Base-by-base conservation (phyloP, 2,113 vertebrate species). In the Xyrauchen texanus region DNA sequence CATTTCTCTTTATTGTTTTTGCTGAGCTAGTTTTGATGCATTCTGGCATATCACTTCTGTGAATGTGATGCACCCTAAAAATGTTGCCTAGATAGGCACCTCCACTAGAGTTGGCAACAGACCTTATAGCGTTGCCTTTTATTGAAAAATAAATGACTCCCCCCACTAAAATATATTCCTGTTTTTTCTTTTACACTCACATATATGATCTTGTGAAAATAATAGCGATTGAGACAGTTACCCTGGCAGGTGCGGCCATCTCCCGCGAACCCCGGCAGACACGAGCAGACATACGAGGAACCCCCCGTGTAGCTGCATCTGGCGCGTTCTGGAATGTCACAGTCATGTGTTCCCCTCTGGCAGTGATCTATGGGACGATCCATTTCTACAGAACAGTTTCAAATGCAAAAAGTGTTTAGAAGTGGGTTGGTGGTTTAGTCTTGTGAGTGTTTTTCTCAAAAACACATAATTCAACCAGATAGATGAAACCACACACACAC, bases 241-340 rank as follows among this genome's bases (percentile, higher is more conserved):
- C 96, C 96, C 21, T 84, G 88, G 84, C 96, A 98, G 75, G 78
- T 83, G 1, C 62, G 93, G 4, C 96, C 96, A 0, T 97, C 91
- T 34, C 96, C 96, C 0, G 77, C 83, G 78, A 94, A 98, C 44
- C 97, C 96, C 0, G 91, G 84, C 64, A 94, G 89, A 64, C 96
- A 98, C 4, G 93, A 85, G 81, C 96, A 98, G 84, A 85, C 2
- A 80, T 91, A 97, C 81, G 91, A 76, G 0, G 95, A 94, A 0
- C 93, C 94, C 0, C 95, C 94, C 0, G 81, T 91, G 88, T 95
- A 95, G 83, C 92, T 83, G 66, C 96, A 98, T 46, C 55, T 87
- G 0, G 96, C 95, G 0, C 95, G 91, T 70, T 95, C 92, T 0
- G 95, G 82, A 8, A 90, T 87, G 51, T 96, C 96, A 7, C 96